These are phyloP conservation scores for Neodiprion virginianus DNA, from an alignment of 1,140 invertebrate species.

Conservation along the genomic window DNA sequence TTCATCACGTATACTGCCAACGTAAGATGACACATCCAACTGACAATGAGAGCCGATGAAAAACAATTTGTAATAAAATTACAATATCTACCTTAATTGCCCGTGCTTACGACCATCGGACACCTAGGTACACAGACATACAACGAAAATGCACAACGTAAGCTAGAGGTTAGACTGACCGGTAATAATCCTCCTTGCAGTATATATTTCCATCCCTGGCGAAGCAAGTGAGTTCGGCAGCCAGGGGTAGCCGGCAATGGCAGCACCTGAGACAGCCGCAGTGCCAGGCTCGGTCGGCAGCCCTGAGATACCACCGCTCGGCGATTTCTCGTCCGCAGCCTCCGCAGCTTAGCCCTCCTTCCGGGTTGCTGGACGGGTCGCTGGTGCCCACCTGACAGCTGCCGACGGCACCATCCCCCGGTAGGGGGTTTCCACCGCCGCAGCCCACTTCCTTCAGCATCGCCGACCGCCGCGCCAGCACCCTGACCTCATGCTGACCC, in stretches of 20 bases:
- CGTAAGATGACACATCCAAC: too few relatives aligned
- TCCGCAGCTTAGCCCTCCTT: slow-evolving; percentile 48
- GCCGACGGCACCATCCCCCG: slow-evolving; percentile 39
- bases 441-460: slow-evolving; percentile 62
- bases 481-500: background rate
- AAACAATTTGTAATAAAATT: background rate
- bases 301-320: slow-evolving; percentile 80
- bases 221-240: slow-evolving; percentile 89
- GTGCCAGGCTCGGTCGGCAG: slow-evolving; percentile 91
- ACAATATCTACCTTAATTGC: background rate
- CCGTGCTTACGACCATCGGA: background rate
- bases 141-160: too few relatives aligned
- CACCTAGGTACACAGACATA: background rate
- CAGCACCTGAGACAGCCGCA: slow-evolving; percentile 85
- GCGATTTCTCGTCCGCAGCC: slow-evolving; percentile 58
- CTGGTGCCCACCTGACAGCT: slow-evolving; percentile 29
- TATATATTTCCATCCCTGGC: slow-evolving; percentile 89
- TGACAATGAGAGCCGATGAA: background rate
- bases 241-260: slow-evolving; percentile 84
- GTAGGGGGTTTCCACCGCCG: slow-evolving; percentile 51
- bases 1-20: too few relatives aligned
- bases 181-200: slow-evolving; percentile 95
- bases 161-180: slow-evolving; percentile 66
- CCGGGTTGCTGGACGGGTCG: slow-evolving; percentile 27
- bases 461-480: slow-evolving; percentile 8